phyloP scores from a whole-genome alignment of 2,113 vertebrate genomes.

The Sander lucioperca region DNA sequence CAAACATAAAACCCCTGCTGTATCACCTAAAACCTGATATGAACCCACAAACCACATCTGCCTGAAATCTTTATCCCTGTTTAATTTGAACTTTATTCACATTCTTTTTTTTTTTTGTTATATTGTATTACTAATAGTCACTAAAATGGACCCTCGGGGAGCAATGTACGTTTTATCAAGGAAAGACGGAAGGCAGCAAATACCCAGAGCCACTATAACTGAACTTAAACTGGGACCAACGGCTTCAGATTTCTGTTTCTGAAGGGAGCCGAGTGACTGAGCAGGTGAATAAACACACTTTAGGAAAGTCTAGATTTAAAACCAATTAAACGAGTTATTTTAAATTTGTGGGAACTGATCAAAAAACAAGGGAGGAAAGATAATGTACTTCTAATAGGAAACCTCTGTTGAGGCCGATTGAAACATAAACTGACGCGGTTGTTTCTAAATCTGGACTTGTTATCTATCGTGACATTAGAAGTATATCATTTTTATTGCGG shows the following conservation, averaged over 20 bases:
- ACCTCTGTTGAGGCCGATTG: too few relatives aligned
- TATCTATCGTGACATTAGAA: neutral
- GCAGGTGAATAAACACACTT: neutral
- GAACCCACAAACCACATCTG: slow-evolving; percentile 4
- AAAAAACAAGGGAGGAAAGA: neutral
- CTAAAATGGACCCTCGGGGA: neutral
- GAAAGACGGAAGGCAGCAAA: neutral
- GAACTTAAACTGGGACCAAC: too few relatives aligned
- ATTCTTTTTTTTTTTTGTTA: neutral
- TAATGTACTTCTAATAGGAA: too few relatives aligned
- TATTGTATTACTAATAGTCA: neutral
- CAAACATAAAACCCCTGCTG: neutral
- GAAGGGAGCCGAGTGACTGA: neutral
- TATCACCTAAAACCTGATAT: neutral
- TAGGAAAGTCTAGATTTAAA: neutral
- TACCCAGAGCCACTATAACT: neutral
- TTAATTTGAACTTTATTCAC: neutral
- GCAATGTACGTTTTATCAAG: neutral
- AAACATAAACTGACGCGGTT: too few relatives aligned
- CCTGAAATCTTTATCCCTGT: neutral
- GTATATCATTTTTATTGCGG: neutral
- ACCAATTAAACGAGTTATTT: neutral
- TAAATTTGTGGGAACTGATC: neutral
- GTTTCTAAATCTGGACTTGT: neutral
- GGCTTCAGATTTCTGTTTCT: neutral